A percentile compares a stretch with the other conserved stretches of the same genome.
phyloP scores from a whole-genome alignment of 2,113 vertebrate genomes.

The Hypomesus transpacificus region DNA sequence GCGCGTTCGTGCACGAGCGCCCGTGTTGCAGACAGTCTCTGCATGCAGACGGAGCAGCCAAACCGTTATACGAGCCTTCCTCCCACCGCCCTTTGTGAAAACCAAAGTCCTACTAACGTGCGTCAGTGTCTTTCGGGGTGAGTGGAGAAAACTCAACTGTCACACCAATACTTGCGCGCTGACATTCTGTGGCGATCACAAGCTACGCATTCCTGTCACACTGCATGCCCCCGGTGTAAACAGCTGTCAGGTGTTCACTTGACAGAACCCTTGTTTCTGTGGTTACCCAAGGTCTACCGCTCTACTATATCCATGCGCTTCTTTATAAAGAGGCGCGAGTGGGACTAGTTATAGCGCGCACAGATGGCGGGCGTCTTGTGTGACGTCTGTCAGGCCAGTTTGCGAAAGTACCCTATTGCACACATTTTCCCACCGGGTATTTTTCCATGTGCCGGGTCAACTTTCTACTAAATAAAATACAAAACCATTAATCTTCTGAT shows the following conservation, averaged over 20 bases:
- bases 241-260: too few relatives aligned
- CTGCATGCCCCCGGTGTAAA: too few relatives aligned
- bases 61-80: not conserved
- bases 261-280: not conserved
- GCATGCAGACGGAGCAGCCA: constrained; percentile 39
- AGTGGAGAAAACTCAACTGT: not conserved
- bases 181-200: not conserved
- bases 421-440: constrained; percentile 11
- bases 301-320: not conserved
- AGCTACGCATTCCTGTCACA: not conserved
- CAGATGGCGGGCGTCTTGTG: not conserved
- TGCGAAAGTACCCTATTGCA: constrained; percentile 47
- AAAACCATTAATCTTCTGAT: not conserved
- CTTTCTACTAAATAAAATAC: too few relatives aligned
- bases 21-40: constrained; percentile 15
- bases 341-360: not conserved
- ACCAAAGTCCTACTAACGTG: not conserved
- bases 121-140: constrained; percentile 7
- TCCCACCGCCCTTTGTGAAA: not conserved
- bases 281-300: not conserved
- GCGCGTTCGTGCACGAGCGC: not conserved
- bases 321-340: not conserved
- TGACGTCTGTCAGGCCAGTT: constrained; percentile 26
- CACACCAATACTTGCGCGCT: not conserved
- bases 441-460: not conserved